A percentile compares a stretch with the other conserved stretches of the same genome.
phyloP scores from a whole-genome alignment of 2,797 vertebrate genomes.

The Enteromius mattozi region DNA sequence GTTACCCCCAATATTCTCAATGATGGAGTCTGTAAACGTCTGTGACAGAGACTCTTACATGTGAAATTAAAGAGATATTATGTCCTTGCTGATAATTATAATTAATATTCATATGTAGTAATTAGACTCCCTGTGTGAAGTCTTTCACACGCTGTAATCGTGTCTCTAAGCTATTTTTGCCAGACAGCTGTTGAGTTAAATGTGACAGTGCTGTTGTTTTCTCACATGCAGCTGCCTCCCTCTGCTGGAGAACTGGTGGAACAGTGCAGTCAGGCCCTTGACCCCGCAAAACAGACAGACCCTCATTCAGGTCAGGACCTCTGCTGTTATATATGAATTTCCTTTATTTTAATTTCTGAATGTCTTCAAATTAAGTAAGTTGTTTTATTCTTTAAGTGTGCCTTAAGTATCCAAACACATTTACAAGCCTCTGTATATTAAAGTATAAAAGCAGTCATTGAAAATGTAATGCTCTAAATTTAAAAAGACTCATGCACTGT shows the following conservation, averaged over 20 bases:
- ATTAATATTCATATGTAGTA: slow-evolving; percentile 11
- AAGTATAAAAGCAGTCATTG: neutral
- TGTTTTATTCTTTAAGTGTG: neutral
- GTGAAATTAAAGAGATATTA: slow-evolving; percentile 21
- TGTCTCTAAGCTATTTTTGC: slow-evolving; percentile 22
- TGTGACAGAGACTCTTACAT: neutral
- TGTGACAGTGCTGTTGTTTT: slow-evolving; percentile 10
- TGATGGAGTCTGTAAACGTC: neutral
- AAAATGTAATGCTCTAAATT: neutral
- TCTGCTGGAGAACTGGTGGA: slow-evolving; percentile 74
- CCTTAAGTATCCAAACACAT: neutral
- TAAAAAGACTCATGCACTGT: neutral
- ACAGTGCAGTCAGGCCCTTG: slow-evolving; percentile 51
- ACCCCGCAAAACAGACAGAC: slow-evolving; percentile 64
- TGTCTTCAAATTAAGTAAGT: neutral
- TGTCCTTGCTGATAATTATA: neutral
- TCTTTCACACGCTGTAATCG: neutral
- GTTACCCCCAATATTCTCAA: slow-evolving; percentile 11
- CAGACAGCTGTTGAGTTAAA: slow-evolving; percentile 30
- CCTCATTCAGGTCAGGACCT: slow-evolving; percentile 32
- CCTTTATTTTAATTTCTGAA: neutral
- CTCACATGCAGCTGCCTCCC: slow-evolving; percentile 70
- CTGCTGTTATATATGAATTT: neutral
- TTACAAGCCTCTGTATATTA: neutral
- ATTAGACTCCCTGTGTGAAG: slow-evolving; percentile 7